A percentile compares a stretch with the other conserved stretches of the same genome.
Conservation (phyloP, 2,888 invertebrate genomes). For the Lomographa bimaculata region DNA sequence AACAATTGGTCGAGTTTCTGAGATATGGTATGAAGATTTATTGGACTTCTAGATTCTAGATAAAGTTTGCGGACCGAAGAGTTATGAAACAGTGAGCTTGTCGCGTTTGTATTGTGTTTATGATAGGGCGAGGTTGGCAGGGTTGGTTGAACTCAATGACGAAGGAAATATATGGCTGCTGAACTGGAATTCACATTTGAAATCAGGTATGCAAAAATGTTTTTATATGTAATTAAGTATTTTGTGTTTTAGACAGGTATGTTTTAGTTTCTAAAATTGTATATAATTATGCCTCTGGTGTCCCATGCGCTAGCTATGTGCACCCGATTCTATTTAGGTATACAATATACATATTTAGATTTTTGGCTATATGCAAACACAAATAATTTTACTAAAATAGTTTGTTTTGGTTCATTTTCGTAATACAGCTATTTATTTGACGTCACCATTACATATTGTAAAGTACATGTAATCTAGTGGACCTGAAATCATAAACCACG, state of each 20-base stretch:
- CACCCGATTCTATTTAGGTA: no score
- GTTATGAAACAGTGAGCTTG: slow-evolving; percentile 27
- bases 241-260: no score
- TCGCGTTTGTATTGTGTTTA: slow-evolving; percentile 22
- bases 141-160: slow-evolving; percentile 8
- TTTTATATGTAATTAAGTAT: no score
- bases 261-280: no score
- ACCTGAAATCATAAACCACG: slow-evolving; percentile 12
- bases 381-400: no score
- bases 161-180: background rate
- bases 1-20: slow-evolving; percentile 25
- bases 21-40: slow-evolving; percentile 22
- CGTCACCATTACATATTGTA: slow-evolving; percentile 1
- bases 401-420: no score
- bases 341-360: no score
- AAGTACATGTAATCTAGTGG: slow-evolving; percentile 2
- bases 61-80: slow-evolving; percentile 31
- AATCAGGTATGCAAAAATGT: no score
- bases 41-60: slow-evolving; percentile 27
- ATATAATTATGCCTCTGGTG: no score
- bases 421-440: slow-evolving; percentile 5
- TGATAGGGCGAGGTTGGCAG: slow-evolving; percentile 13
- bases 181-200: no score
- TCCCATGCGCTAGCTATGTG: no score
- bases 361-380: no score